Evolutionary conservation across 2,888 invertebrate species (phyloP), one percentile per base, ranked within the genome.

Genomic region (Pyrgus malvae): DNA sequence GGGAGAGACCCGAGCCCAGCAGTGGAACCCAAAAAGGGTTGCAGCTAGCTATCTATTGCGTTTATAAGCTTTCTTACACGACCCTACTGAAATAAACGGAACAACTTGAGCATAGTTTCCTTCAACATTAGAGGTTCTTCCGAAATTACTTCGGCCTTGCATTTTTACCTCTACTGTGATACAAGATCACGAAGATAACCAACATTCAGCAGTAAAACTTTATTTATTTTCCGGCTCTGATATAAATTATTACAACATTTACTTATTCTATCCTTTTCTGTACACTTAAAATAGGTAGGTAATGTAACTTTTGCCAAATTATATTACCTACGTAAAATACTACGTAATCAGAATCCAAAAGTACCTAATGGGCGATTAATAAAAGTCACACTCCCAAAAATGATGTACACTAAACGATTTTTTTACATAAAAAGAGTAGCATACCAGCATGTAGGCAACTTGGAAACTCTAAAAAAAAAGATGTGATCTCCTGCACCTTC

Each of bases 91-190:
- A 31, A 23, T 2, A 2, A 37, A 37, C 33, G 21, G n/a, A 9
- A 27, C 21, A 49, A 50, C 33, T 42, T 50, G 23, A 46, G 46
- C 21, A 50, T 33, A 42, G 35, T 35, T 42, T 25, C 25, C n/a
- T 33, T 50, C 33, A 14, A 11, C 35, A 11, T 17, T 33, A 7
- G 14, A 11, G 8, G 16, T 49, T 49, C 25, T 31, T 29, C 42
- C 42, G 41, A 33, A 50, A 50, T 42, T 50, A 42, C 42, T 50
- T 50, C 25, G 3, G 25, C 50, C 50, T 50, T 50, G 50, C 50
- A 50, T 33, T 50, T 50, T 50, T 42, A 35, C 33, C 5, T 49
- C 21, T 8, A 50, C 25, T 38, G 25, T 27, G 25, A 29, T 49
- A 49, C 5, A 40, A 27, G 37, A 49, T 40, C 48, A 49, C 48